Base-by-base conservation (phyloP, 1,140 invertebrate species). In the Drosophila orena region DNA sequence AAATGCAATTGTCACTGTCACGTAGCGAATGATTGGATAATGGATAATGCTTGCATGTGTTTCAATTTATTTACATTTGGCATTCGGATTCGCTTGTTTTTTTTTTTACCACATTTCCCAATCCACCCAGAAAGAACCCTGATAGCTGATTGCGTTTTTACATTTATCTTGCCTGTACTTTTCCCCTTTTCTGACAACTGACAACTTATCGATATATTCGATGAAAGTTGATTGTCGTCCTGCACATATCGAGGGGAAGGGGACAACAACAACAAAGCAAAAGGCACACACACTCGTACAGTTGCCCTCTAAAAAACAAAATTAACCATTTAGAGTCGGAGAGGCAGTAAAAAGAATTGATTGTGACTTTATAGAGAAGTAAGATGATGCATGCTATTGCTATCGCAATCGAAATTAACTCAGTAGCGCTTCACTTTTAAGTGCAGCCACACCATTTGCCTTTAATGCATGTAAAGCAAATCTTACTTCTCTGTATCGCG, bases 1-100 rank as follows among this genome's bases (percentile, higher is more conserved):
- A 71, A 71, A 49, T 70, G 68, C 68, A 71, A 70, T 70, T 70
- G 66, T 70, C 66, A 70, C 64, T 70, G 66, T 70, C 66, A 70
- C 64, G 66, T 70, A 70, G 65, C 68, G 12, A 70, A 70, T 52
- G 50, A 71, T 49, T 70, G 52, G 66, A 68, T 68, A 70, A 70
- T 70, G 66, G 66, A 70, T 70, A 71, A 70, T 71, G 68, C 68
- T 70, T 71, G 68, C 68, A 71, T 71, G 68, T 70, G 68, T 71
- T 71, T 71, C 68, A 71, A 71, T 71, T 71, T 71, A 71, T 71
- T 71, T 71, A 70, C 68, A 71, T 71, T 71, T 71, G 68, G 50
- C 68, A 71, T 71, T 71, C 68, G 52, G 43, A 52, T 49, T 70
- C 68, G 65, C 68, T 71, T 66, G 62, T 65, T 52, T 37, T 62